Base-by-base conservation (phyloP, 1,140 invertebrate genomes). In the Pseudomyrmex gracilis region DNA sequence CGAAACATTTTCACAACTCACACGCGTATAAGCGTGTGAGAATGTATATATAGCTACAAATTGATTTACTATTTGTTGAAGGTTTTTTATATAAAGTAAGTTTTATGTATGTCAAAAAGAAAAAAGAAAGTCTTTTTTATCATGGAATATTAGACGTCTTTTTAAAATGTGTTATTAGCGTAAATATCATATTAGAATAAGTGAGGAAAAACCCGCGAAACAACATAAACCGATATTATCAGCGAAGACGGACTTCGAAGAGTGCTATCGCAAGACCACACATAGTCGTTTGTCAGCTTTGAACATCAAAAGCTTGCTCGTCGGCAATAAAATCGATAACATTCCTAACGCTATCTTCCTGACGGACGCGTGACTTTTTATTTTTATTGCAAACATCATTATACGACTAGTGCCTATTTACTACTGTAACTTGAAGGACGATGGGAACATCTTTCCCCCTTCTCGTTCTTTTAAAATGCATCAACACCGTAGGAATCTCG, bases 321-420 rank as follows among this genome's bases (percentile, higher is more conserved):
- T 57, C 43, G 22, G 66, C 45, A 22, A 58, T 47, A 80, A 71
- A 80, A 71, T 80, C 66, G n/a, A 71, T 49, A 80, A 57, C n/a
- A 9, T 66, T 71, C 20, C 34, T 78, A 57, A 68, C 12, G 66
- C 53, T n/a, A 71, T 80, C 45, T 58, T 58, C 43, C 17, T 77
- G 24, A 80, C 22, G 13, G 22, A 34, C 49, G 73, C 47, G 20
- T 53, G 58, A 64, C 34, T 22, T 55, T 67, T 70, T 78, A 67
- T 60, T 74, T 22, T 66, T 24, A 58, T 24, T 53, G 13, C 57
- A 64, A 84, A 80, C 55, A 49, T 76, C 43, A 51, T 70, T 83
- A 64, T 55, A 85, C 83, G 76, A 86, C 73, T 87, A 82, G 64
- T 47, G n/a, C 24, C 53, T 82, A 85, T 67, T 51, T 53, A 34